phyloP scores from a whole-genome alignment of 2,888 invertebrate species.

The Siphlonurus alternatus region DNA sequence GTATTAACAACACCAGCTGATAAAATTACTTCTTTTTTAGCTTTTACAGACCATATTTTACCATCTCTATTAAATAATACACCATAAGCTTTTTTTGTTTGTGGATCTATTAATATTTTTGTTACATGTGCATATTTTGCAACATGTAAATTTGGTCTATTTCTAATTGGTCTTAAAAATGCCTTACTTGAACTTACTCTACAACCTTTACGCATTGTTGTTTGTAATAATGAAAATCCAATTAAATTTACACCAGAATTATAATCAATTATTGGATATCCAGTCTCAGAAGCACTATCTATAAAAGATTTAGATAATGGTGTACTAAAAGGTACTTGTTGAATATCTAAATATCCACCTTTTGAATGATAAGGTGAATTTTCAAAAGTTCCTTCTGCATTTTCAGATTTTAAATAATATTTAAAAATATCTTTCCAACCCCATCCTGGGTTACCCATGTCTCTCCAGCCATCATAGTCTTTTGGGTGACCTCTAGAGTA shows the following conservation, averaged over 20 bases:
- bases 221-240: conserved; percentile 51
- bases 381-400: conserved; percentile 21
- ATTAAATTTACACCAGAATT: conserved; percentile 25
- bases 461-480: conserved; percentile 31
- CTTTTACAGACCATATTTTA: conserved; percentile 24
- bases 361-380: conserved; percentile 5
- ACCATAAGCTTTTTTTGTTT: conserved; percentile 26
- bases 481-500: conserved; percentile 29
- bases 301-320: conserved; percentile 10
- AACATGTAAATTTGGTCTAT: conserved; percentile 37
- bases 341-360: conserved; percentile 9
- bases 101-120: conserved; percentile 32
- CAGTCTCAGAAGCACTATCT: conserved; percentile 8
- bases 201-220: conserved; percentile 13
- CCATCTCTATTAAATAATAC: conserved; percentile 12
- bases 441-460: conserved; percentile 25
- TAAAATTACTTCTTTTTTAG: conserved; percentile 36
- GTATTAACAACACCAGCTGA: conserved; percentile 14
- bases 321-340: conserved; percentile 6
- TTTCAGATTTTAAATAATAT: conserved; percentile 44
- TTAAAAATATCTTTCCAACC: conserved; percentile 30
- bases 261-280: conserved; percentile 1
- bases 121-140: conserved; percentile 35
- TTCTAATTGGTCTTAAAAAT: conserved; percentile 35
- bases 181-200: conserved; percentile 15